Evolutionary conservation across 2,888 invertebrate species (phyloP), one percentile per base, ranked within the genome.

Genomic region (Heliconius ismenius): DNA sequence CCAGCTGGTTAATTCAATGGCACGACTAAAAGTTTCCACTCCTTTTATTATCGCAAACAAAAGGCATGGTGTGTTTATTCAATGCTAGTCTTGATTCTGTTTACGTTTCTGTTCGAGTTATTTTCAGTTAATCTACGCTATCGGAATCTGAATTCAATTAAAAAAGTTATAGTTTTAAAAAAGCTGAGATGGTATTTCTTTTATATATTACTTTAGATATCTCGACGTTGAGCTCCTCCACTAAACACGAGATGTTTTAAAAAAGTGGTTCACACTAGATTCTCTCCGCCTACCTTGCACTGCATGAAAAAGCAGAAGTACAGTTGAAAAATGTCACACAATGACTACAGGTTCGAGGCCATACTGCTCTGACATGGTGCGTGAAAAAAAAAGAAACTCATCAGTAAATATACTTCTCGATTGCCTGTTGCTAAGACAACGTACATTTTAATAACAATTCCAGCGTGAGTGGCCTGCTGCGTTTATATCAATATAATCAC

Each of bases 401-500:
- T 26, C 13, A 62, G 36, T n/a, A 65, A 13, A 54, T 54, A 54
- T 54, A 32, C n/a, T 54, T 69, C n/a, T 67, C 24, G 28, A 11
- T 54, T 18, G 49, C 15, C 43, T 43, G 73, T 73, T 62, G 28
- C 73, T 60, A 73, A 43, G 39, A 15, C 39, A 43, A 2, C 39
- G 39, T 73, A 60, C 9, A 21, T 73, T 63, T 43, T 43, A 73
- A 36, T 43, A 28, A 63, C 39, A 72, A 58, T 60, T 72, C 32
- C 58, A 62, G 58, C 62, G 13, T 9, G 15, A 49, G 39, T 54
- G 24, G 74, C 58, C 69, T 43, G 28, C 39, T 43, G 73, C 21
- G 28, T 39, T 74, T n/a, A 64, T 74, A 81, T 80, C 81, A 72
- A 82, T 67, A 74, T 26, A 70, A 83, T 86, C 86, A 86, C 84